A percentile compares a stretch with the other conserved stretches of the same genome.
phyloP scores from a whole-genome alignment of 2,888 invertebrate species.

The Phaedon cochleariae region DNA sequence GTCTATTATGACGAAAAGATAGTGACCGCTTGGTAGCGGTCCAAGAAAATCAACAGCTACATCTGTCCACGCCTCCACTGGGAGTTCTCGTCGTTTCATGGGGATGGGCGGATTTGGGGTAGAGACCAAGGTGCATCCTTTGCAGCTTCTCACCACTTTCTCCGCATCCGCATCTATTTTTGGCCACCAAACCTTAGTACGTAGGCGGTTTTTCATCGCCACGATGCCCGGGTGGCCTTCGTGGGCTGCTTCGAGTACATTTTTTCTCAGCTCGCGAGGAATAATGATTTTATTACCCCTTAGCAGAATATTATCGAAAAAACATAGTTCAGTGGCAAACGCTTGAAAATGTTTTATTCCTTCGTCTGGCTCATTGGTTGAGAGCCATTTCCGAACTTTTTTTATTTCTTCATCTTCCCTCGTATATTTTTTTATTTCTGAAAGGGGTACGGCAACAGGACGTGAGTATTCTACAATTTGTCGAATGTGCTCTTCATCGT shows the following conservation, averaged over 20 bases:
- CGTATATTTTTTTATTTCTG: constrained; percentile 26
- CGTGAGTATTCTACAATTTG: constrained; percentile 27
- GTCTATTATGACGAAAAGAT: no score
- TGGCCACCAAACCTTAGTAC: constrained; percentile 54
- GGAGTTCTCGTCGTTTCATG: neutral
- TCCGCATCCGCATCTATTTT: constrained; percentile 46
- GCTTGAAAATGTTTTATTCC: constrained; percentile 16
- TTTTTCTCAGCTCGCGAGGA: constrained; percentile 35
- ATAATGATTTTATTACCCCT: constrained; percentile 41
- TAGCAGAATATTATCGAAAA: constrained; percentile 41
- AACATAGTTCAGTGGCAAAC: constrained; percentile 50
- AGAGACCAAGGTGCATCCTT: constrained; percentile 38
- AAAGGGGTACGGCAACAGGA: constrained; percentile 29
- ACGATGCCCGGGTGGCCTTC: constrained; percentile 56
- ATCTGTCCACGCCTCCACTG: neutral
- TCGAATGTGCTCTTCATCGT: constrained; percentile 11
- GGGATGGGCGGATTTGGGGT: constrained; percentile 29
- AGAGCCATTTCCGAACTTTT: constrained; percentile 19
- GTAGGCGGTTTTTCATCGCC: constrained; percentile 51
- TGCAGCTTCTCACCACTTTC: constrained; percentile 34
- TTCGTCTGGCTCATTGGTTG: constrained; percentile 17
- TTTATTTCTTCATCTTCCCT: constrained; percentile 19
- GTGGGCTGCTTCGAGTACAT: constrained; percentile 45
- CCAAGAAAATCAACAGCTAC: neutral
- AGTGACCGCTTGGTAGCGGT: no score